phyloP scores from a whole-genome alignment of 2,888 invertebrate genomes.

The Pecten maximus region DNA sequence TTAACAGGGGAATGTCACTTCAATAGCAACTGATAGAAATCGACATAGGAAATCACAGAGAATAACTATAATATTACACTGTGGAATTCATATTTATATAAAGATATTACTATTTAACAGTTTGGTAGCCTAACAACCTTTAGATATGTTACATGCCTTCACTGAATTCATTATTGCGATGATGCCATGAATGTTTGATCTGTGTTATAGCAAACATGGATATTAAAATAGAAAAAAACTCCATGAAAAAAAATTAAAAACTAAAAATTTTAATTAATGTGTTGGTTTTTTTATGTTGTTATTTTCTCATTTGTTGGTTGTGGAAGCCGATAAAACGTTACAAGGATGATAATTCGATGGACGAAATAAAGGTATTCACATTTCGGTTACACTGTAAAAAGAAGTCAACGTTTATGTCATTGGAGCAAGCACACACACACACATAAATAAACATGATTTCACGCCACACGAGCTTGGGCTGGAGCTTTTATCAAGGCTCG shows the following conservation, averaged over 20 bases:
- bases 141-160: neutral
- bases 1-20: neutral
- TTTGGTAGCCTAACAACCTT: neutral
- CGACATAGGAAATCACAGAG: neutral
- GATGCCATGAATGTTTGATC: conserved; percentile 23
- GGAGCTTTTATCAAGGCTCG: too few species aligned
- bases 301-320: neutral
- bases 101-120: neutral
- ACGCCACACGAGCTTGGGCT: too few species aligned
- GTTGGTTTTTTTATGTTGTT: neutral
- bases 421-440: too few species aligned
- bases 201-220: conserved; percentile 26
- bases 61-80: neutral
- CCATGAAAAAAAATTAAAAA: conserved; percentile 19
- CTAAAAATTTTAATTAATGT: neutral
- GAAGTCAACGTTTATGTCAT: too few species aligned
- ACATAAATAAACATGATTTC: too few species aligned
- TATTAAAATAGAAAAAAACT: conserved; percentile 31
- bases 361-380: too few species aligned
- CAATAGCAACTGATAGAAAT: neutral
- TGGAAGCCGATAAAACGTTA: too few species aligned
- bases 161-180: neutral
- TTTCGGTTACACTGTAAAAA: too few species aligned
- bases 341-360: too few species aligned
- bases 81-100: neutral